Base-by-base conservation (phyloP, 2,888 invertebrate genomes). In the Galerucella calmariensis region DNA sequence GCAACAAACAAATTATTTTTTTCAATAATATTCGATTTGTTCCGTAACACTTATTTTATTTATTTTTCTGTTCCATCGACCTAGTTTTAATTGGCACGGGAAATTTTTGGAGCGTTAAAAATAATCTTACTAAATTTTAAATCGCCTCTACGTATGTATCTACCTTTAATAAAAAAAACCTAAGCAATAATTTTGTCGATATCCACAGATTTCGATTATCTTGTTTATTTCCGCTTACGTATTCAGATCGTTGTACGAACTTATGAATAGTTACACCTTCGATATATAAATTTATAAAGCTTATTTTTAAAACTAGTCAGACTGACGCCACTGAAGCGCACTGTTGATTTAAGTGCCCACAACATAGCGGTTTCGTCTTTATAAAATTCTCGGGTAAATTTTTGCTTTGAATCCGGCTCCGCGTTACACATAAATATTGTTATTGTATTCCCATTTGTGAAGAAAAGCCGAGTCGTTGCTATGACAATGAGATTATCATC, bases 401-500 rank as follows among this genome's bases (percentile, higher is more conserved):
- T 16, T 46, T 46, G 11, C 44, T 20, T 20, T 35, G 11, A 65
- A 46, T 65, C 9, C 35, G 41, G n/a, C n/a, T 35, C 20, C 63
- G 35, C 41, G 63, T 10, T 27, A 35, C 61, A 46, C 44, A 41
- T 41, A 11, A 20, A 65, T 65, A 9, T 41, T 14, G 9, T 62
- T 41, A 10, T 14, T 62, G 14, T 62, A 20, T 11, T 24, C 27
- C 8, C 35, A 35, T 35, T 8, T 8, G 59, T 27, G 5, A 12
- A 59, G 12, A 24, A 62, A 53, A 53, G n/a, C 62, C 4, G 20
- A 12, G 41, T 9, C 62, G 46, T 65, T 11, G 46, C 20, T 20
- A 46, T 46, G 46, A 46, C 16, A 20, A 20, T 65, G 12, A 65
- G 41, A 65, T 69, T 46, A 69, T 59, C 69, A 46, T 24, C 48